Conservation (phyloP, 2,113 vertebrate genomes). For the Syrmaticus mikado region DNA sequence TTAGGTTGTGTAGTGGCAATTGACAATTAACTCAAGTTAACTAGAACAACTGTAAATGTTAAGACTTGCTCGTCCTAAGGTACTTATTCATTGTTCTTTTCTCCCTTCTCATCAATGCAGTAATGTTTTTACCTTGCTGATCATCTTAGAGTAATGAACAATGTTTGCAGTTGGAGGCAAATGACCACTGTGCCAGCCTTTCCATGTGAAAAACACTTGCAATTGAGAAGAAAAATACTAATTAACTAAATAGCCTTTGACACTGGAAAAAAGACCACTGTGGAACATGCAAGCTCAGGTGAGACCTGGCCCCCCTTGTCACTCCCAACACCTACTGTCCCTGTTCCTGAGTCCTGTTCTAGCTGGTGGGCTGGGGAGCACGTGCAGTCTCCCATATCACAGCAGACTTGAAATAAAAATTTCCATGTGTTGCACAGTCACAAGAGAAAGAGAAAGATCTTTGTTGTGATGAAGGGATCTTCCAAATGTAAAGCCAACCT, state of each 20-base stretch:
- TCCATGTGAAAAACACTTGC: neutral
- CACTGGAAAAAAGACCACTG: neutral
- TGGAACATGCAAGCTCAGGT: neutral
- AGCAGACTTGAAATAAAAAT: neutral
- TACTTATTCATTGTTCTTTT: constrained; percentile 5
- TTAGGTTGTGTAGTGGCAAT: neutral
- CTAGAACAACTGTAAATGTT: constrained; percentile 35
- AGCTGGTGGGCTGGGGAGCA: too few relatives aligned
- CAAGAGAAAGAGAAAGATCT: neutral
- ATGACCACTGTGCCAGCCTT: neutral
- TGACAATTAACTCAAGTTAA: constrained; percentile 10
- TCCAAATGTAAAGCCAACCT: neutral
- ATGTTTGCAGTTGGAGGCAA: constrained; percentile 38
- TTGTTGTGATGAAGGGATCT: neutral
- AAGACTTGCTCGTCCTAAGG: neutral
- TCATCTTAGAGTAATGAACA: constrained; percentile 30
- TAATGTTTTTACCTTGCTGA: constrained; percentile 39
- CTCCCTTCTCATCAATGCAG: neutral
- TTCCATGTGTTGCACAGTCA: neutral
- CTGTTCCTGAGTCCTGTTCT: too few relatives aligned
- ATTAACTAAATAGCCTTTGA: neutral
- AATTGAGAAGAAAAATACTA: neutral
- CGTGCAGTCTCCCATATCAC: rapidly evolving
- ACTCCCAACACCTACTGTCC: neutral
- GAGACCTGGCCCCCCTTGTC: rapidly evolving